Conservation (phyloP, 2,888 invertebrate species). For the Timema cristinae region DNA sequence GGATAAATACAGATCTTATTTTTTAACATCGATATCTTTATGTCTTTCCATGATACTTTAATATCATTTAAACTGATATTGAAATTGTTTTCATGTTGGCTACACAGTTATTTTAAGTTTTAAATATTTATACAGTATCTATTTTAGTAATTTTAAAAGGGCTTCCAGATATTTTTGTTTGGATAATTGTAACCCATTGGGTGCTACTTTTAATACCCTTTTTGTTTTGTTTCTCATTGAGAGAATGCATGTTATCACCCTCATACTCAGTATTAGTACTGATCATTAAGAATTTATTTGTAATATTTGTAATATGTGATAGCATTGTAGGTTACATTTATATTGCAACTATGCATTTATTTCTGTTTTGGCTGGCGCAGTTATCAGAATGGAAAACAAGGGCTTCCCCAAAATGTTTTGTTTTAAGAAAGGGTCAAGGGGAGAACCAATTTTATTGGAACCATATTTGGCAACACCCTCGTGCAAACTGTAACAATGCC, state of each 20-base stretch:
- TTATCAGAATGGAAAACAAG: not conserved
- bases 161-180: not conserved
- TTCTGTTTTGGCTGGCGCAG: not conserved
- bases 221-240: not conserved
- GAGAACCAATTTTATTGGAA: constrained; percentile 15
- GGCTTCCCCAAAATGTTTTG: constrained; percentile 16
- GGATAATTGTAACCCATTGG: constrained; percentile 9
- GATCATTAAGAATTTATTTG: not conserved
- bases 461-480: constrained; percentile 15
- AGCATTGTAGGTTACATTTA: not conserved
- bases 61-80: not conserved
- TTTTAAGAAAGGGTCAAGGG: constrained; percentile 6
- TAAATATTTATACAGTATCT: not conserved
- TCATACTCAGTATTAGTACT: not conserved
- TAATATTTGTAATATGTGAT: not conserved
- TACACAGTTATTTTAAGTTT: not conserved
- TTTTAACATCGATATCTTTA: not conserved
- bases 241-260: not conserved
- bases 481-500: constrained; percentile 16
- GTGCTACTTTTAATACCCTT: not conserved
- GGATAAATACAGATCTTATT: not conserved
- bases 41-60: not conserved
- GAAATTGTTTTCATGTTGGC: not conserved
- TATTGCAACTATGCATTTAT: not conserved
- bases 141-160: not conserved